phyloP scores from a whole-genome alignment of 1,140 invertebrate genomes.

The Tetragnatha versicolor region DNA sequence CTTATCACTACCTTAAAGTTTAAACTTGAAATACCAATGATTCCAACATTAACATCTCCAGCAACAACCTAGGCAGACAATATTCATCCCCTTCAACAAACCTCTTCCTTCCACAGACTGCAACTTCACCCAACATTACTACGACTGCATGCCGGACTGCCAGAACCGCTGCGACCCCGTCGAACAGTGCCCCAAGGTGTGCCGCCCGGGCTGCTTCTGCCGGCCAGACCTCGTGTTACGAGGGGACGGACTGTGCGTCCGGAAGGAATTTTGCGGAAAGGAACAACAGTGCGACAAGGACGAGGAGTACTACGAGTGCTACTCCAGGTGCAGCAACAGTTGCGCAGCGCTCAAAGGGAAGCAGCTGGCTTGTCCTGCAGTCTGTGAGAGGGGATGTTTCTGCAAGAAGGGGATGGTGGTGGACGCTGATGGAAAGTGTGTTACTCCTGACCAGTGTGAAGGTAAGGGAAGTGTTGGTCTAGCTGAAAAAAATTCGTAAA shows the following conservation, averaged over 20 bases:
- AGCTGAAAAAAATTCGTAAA: no score
- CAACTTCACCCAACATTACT: neutral
- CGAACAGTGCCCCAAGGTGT: neutral
- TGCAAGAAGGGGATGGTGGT: slow-evolving; percentile 19
- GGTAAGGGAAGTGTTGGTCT: no score
- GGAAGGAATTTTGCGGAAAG: neutral
- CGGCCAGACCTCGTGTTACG: neutral
- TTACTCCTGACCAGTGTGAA: neutral
- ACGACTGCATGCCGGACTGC: slow-evolving; percentile 10
- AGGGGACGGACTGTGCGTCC: slow-evolving; percentile 18
- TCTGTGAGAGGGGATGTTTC: slow-evolving; percentile 23
- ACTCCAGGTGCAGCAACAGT: neutral
- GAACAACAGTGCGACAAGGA: neutral
- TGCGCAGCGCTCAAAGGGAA: neutral
- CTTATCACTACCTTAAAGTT: no score
- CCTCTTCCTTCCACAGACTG: neutral
- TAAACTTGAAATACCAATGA: no score
- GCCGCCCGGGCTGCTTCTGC: slow-evolving; percentile 31
- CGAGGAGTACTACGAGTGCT: slow-evolving; percentile 8
- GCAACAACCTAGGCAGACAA: neutral
- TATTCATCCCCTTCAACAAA: neutral
- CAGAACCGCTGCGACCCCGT: neutral
- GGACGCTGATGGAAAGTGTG: neutral
- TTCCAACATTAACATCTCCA: no score
- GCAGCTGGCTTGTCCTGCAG: neutral